These are phyloP conservation scores for Hystrix brachyura DNA, from an alignment of 2,113 vertebrate genomes.

Conservation along the genomic window DNA sequence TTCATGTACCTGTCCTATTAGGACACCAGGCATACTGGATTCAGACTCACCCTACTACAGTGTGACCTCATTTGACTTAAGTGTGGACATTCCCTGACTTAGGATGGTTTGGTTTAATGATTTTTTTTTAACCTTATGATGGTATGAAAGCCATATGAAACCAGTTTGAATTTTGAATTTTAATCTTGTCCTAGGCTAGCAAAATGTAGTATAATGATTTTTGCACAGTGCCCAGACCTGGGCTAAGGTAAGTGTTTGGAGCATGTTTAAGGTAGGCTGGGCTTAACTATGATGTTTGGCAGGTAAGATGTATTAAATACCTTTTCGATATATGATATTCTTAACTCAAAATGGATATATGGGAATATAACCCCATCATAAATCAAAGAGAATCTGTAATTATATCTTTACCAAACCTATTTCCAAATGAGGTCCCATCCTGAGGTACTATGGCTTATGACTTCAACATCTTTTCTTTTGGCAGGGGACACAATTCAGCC, in stretches of 20 bases:
- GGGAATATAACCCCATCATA: background rate
- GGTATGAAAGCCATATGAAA: background rate
- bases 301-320: background rate
- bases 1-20: background rate
- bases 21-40: background rate
- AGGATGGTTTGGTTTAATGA: background rate
- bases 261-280: background rate
- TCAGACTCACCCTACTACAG: background rate
- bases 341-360: background rate
- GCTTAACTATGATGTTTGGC: background rate
- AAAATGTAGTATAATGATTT: background rate
- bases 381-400: background rate
- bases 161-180: background rate
- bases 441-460: background rate
- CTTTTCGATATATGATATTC: background rate
- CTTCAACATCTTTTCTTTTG: background rate
- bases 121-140: background rate
- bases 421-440: background rate
- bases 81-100: background rate
- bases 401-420: background rate
- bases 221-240: background rate
- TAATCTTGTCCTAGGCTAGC: background rate
- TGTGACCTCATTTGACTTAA: background rate
- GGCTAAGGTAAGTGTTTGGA: background rate
- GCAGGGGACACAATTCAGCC: background rate